phyloP scores from a whole-genome alignment of 2,797 vertebrate genomes.

The Yasuhikotakia modesta region DNA sequence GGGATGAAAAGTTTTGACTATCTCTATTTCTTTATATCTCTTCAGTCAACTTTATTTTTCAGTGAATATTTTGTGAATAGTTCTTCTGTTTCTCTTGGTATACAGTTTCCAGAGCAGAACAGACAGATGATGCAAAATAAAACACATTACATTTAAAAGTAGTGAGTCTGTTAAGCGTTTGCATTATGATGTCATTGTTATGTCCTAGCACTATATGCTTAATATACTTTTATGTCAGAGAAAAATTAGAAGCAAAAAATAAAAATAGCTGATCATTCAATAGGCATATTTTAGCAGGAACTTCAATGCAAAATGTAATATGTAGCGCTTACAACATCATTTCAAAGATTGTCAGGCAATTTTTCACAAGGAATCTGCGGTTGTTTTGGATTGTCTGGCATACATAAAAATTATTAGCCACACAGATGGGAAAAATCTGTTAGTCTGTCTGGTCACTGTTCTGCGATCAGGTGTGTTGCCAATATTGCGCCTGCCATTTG shows the following conservation, averaged over 20 bases:
- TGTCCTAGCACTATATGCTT: background rate
- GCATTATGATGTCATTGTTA: background rate
- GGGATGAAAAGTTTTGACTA: background rate
- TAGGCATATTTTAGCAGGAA: background rate
- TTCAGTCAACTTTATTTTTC: background rate
- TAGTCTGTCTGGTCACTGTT: slow-evolving; percentile 60
- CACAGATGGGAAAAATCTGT: slow-evolving; percentile 54
- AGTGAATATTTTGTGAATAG: background rate
- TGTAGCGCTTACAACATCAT: slow-evolving; percentile 37
- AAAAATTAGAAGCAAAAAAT: background rate
- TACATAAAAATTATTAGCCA: slow-evolving; percentile 52
- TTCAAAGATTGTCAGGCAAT: slow-evolving; percentile 38
- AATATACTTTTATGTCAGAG: background rate
- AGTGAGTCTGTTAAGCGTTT: background rate
- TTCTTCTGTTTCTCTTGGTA: background rate
- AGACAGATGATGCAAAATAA: background rate
- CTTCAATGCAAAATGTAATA: slow-evolving; percentile 43
- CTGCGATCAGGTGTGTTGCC: slow-evolving; percentile 74
- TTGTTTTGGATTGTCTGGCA: slow-evolving; percentile 45
- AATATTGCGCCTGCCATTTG: slow-evolving; percentile 75
- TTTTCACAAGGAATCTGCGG: slow-evolving; percentile 50
- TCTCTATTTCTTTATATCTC: background rate
- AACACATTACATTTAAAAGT: background rate
- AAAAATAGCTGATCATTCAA: slow-evolving; percentile 6
- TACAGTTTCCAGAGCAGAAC: background rate